A percentile compares a stretch with the other conserved stretches of the same genome.
These are phyloP conservation scores for Gymnoscopelus braueri DNA, from an alignment of 2,797 vertebrate genomes.

Conservation along the genomic window DNA sequence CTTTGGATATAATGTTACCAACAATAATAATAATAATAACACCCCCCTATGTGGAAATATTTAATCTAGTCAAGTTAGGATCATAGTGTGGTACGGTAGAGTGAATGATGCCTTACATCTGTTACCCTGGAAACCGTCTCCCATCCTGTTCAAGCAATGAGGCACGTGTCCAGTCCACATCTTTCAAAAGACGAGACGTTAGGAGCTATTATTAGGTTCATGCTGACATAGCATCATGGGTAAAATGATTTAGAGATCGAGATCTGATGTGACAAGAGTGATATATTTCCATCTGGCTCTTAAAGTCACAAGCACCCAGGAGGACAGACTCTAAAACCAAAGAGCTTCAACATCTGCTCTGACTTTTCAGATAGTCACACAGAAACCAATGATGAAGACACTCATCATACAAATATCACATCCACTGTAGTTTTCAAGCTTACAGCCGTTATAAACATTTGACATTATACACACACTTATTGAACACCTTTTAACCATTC, in stretches of 20 bases:
- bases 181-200: slow-evolving; percentile 49
- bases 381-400: neutral
- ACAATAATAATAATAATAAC: neutral
- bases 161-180: slow-evolving; percentile 27
- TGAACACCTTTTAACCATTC: slow-evolving; percentile 1
- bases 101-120: slow-evolving; percentile 35
- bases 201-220: slow-evolving; percentile 65
- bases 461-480: slow-evolving; percentile 1
- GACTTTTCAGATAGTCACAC: neutral
- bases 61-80: slow-evolving; percentile 27
- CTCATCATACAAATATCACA: neutral
- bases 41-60: slow-evolving; percentile 14
- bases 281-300: slow-evolving; percentile 56
- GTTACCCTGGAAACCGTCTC: slow-evolving; percentile 53
- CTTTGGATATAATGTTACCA: slow-evolving; percentile 26
- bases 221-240: slow-evolving; percentile 60
- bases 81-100: slow-evolving; percentile 1
- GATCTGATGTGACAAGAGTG: slow-evolving; percentile 53
- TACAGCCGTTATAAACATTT: neutral
- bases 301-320: slow-evolving; percentile 47
- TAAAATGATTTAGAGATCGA: slow-evolving; percentile 58
- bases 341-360: slow-evolving; percentile 8
- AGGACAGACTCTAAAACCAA: neutral
- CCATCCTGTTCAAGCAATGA: slow-evolving; percentile 37
- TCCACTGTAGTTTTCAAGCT: neutral